Evolutionary conservation across 1,140 invertebrate species (phyloP).

Genomic region (Orchesella cincta): DNA sequence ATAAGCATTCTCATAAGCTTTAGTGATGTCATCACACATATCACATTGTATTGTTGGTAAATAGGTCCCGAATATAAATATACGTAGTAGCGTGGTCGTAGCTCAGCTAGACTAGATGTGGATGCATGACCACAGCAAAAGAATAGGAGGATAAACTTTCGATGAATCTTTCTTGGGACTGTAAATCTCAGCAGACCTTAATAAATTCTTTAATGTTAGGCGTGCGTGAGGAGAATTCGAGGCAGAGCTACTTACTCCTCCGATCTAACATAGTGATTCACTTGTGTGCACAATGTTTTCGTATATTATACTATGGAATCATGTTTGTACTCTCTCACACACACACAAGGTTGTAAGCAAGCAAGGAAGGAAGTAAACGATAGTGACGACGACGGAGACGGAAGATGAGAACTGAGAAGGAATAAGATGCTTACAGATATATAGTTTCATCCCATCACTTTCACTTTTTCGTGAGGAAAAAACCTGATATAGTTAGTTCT

Average conservation of each 20-base stretch:
- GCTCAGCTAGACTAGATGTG: background rate
- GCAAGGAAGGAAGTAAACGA: slow-evolving; percentile 17
- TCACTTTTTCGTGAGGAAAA: no score
- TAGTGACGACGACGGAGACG: background rate
- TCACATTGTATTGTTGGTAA: background rate
- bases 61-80: background rate
- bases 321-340: background rate
- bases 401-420: no score
- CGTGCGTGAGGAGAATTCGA: slow-evolving; percentile 17
- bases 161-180: slow-evolving; percentile 19
- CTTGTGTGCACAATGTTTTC: background rate
- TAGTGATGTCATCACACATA: background rate
- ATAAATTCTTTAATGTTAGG: slow-evolving; percentile 28
- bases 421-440: background rate
- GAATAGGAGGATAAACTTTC: slow-evolving; percentile 13
- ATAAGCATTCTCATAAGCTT: background rate
- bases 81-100: background rate
- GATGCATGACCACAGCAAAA: slow-evolving; percentile 20
- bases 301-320: background rate
- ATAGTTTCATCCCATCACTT: background rate
- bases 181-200: slow-evolving; percentile 29
- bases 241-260: background rate
- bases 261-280: background rate
- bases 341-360: background rate
- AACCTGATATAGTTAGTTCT: no score